A percentile compares a stretch with the other conserved stretches of the same genome.
Evolutionary conservation across 2,888 invertebrate species (phyloP).

Genomic region (Pseudanteris insignis): DNA sequence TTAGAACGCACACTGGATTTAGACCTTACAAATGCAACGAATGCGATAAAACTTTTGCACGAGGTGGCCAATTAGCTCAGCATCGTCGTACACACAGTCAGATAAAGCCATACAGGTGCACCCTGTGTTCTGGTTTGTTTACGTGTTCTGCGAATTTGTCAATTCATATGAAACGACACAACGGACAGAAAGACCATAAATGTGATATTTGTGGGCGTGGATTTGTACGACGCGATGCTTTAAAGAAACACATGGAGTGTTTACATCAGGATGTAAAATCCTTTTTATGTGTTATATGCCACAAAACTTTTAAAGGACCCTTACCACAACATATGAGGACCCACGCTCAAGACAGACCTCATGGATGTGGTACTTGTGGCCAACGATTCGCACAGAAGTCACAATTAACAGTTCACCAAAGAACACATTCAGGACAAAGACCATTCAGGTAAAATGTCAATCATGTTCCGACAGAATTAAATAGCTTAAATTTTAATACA

Average conservation of each 20-base stretch:
- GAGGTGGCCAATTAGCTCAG: slow-evolving; percentile 79
- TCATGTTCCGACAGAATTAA: too few relatives aligned
- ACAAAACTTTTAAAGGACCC: slow-evolving; percentile 83
- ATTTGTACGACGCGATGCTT: slow-evolving; percentile 78
- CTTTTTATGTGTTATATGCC: slow-evolving; percentile 82
- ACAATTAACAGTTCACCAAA: slow-evolving; percentile 83
- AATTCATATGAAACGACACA: slow-evolving; percentile 72
- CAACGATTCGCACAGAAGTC: slow-evolving; percentile 85
- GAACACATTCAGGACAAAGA: slow-evolving; percentile 85
- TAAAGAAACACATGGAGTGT: slow-evolving; percentile 80
- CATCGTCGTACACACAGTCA: slow-evolving; percentile 81
- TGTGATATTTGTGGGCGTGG: slow-evolving; percentile 84
- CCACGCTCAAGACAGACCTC: slow-evolving; percentile 80
- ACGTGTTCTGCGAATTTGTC: slow-evolving; percentile 69
- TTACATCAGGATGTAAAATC: slow-evolving; percentile 79
- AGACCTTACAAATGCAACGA: slow-evolving; percentile 74
- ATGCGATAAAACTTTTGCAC: slow-evolving; percentile 75
- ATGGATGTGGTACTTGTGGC: slow-evolving; percentile 81
- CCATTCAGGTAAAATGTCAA: slow-evolving; percentile 74
- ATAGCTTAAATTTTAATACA: too few relatives aligned
- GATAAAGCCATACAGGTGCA: slow-evolving; percentile 77
- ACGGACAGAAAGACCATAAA: slow-evolving; percentile 78
- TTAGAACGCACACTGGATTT: slow-evolving; percentile 77
- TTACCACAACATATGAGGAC: slow-evolving; percentile 84
- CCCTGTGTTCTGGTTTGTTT: slow-evolving; percentile 77